Evolutionary conservation across 2,113 vertebrate species (phyloP).

Genomic region (Petrocephalus microphthalmus): DNA sequence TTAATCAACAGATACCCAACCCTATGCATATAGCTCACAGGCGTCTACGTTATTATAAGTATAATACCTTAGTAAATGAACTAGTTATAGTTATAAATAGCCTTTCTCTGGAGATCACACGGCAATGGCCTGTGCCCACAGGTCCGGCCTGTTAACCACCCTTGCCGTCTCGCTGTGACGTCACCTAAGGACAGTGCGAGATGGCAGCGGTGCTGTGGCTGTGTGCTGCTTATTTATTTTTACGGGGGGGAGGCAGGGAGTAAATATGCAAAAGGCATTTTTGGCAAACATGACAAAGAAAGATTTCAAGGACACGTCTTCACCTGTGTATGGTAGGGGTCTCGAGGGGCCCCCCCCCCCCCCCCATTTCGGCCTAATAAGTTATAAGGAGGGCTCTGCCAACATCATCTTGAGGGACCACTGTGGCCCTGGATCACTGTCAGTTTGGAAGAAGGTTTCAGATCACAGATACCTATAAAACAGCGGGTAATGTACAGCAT

Average conservation of each 20-base stretch:
- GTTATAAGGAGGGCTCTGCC: neutral
- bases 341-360: neutral
- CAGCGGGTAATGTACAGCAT: neutral
- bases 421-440: neutral
- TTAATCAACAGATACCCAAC: neutral
- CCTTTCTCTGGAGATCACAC: neutral
- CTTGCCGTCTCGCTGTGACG: neutral
- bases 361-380: too few relatives aligned
- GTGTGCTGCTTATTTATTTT: neutral
- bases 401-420: neutral
- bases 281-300: neutral
- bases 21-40: neutral
- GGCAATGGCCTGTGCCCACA: neutral
- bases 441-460: neutral
- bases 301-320: neutral
- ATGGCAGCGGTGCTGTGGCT: neutral
- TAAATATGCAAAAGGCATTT: neutral
- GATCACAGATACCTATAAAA: neutral
- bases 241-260: neutral
- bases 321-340: neutral
- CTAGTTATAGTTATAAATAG: neutral
- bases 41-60: neutral
- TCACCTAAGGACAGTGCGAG: neutral
- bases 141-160: neutral
- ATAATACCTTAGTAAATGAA: neutral